Base-by-base conservation (phyloP, 1,140 invertebrate genomes). In the Calephelis nemesis region DNA sequence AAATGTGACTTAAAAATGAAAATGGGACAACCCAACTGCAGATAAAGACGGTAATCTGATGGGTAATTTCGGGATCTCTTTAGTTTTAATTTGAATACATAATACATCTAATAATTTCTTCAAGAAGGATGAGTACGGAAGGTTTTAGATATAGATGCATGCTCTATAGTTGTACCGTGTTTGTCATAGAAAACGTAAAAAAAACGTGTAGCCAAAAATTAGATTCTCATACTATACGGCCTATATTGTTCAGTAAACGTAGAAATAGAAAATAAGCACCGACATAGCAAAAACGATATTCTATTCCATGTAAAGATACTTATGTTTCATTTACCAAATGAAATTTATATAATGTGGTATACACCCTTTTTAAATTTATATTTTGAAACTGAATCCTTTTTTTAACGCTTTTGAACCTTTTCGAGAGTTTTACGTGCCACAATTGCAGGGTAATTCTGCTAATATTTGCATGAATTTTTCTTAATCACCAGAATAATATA, bases 141-240 rank as follows among this genome's bases (percentile, higher is more conserved):
- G 19, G 39, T 60, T 39, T 60, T 3, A 40, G 6, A 60, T 11
- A 40, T 60, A 60, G 54, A 60, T 60, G 54, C 54, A 60, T 60
- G 87, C 78, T 83, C 74, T 78, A 73, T 83, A 87, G 85, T 75
- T 64, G 77, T 87, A 77, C 75, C 73, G 79, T 89, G 81, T 85
- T 80, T 77, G 78, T 87, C 73, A 82, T 89, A 86, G 84, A 81
- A 67, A 78, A 74, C 70, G 70, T 79, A 67, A 67, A 66, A 67
- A 66, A 54, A 85, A 82, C 87, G 75, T 85, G 80, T 90, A 90
- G 87, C 74, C 78, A 76, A 70, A 81, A 71, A 73, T 69, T 85
- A 73, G 78, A 76, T 74, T 77, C 63, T 73, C 76, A 78, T 79
- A 73, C 69, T 82, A 75, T 74, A 77, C 70, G 83, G 83, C 84